These are phyloP conservation scores for Criorhina ranunculi DNA, from an alignment of 2,888 invertebrate genomes.

Conservation along the genomic window DNA sequence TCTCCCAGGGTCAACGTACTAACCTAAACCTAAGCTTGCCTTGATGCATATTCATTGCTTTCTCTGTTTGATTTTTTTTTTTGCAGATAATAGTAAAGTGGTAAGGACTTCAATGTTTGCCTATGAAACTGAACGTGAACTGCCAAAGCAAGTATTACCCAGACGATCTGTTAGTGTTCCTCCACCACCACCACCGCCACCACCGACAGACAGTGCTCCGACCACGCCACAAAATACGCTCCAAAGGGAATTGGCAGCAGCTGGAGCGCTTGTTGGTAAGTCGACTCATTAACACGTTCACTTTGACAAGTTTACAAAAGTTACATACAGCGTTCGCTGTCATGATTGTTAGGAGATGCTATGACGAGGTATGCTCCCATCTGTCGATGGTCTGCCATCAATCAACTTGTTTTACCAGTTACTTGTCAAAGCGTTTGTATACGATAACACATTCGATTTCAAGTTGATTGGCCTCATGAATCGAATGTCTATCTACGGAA, in stretches of 20 bases:
- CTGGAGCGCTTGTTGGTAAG: conserved; percentile 80
- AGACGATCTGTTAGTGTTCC: conserved; percentile 81
- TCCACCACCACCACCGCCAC: conserved; percentile 85
- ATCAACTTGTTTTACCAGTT: conserved; percentile 30
- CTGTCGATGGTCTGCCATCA: conserved; percentile 19
- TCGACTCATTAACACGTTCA: not conserved
- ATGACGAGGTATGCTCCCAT: not conserved
- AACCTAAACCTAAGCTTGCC: too few species aligned
- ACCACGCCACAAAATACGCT: conserved; percentile 80
- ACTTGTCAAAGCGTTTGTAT: not conserved
- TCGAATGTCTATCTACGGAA: not conserved
- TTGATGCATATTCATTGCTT: too few species aligned
- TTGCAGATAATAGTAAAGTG: conserved; percentile 45
- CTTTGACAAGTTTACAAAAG: conserved; percentile 10
- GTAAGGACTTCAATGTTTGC: conserved; percentile 50
- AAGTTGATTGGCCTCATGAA: conserved; percentile 26
- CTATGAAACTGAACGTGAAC: conserved; percentile 78
- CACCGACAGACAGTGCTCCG: conserved; percentile 82
- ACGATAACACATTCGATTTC: conserved; percentile 3
- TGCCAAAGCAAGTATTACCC: conserved; percentile 75
- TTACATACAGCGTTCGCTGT: not conserved
- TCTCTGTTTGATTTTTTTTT: not conserved
- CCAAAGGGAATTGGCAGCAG: conserved; percentile 81
- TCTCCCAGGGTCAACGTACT: too few species aligned
- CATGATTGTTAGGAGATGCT: not conserved